Percentiles rank a stretch among this genome's conserved stretches.
Conservation (phyloP, 2,797 vertebrate genomes). For the Paedocypris micromegethes region DNA sequence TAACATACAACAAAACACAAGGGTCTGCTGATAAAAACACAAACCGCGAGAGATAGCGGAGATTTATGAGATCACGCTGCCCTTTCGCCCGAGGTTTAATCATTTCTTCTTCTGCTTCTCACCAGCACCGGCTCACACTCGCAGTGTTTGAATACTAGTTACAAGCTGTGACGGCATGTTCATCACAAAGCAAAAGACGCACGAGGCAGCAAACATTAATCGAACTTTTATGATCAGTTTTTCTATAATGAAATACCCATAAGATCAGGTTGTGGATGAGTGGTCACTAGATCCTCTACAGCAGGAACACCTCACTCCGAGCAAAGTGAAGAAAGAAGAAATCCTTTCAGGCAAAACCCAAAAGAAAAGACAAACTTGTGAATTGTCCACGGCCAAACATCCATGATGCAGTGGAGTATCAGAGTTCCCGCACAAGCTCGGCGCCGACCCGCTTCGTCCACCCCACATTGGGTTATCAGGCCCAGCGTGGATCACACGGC, state of each 20-base stretch:
- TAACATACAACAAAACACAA: slow-evolving; percentile 65
- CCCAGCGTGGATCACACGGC: slow-evolving; percentile 55
- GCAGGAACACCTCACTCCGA: too few species aligned
- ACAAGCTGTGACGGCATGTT: too few species aligned
- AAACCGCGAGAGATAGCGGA: slow-evolving; percentile 32
- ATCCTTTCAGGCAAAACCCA: neutral
- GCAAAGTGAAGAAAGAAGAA: too few species aligned
- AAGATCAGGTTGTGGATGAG: too few species aligned
- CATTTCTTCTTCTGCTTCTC: slow-evolving; percentile 24
- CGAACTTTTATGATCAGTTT: too few species aligned
- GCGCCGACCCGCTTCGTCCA: slow-evolving; percentile 39
- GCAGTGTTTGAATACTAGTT: too few species aligned
- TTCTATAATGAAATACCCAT: too few species aligned
- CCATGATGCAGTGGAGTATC: slow-evolving; percentile 59
- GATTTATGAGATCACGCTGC: slow-evolving; percentile 57
- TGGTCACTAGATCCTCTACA: too few species aligned
- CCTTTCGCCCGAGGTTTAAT: slow-evolving; percentile 40
- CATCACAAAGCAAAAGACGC: too few species aligned
- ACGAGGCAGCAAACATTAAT: too few species aligned
- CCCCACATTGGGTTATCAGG: slow-evolving; percentile 63
- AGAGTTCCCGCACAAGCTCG: slow-evolving; percentile 53
- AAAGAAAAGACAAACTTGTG: slow-evolving; percentile 25
- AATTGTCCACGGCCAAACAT: slow-evolving; percentile 47
- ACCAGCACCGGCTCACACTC: neutral
- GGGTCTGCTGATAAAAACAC: slow-evolving; percentile 47